Conservation (phyloP, 2,113 vertebrate genomes). For the Tursiops truncatus region DNA sequence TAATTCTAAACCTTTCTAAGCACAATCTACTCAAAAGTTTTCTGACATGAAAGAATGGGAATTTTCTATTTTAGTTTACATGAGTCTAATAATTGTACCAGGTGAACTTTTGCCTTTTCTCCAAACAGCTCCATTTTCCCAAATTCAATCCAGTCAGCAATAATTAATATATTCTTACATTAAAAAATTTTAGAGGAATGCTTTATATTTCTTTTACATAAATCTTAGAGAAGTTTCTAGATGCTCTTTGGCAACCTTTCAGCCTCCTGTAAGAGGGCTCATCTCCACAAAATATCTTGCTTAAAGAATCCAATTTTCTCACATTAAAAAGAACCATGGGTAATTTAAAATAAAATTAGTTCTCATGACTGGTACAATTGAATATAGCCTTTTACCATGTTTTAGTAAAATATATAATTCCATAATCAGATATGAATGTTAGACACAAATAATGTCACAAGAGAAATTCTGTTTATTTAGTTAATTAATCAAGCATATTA, state of each 20-base stretch:
- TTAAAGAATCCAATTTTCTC: conserved; percentile 30
- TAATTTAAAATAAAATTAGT: conserved; percentile 25
- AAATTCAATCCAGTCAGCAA: background rate
- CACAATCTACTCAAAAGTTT: background rate
- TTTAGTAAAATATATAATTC: background rate
- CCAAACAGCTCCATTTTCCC: background rate
- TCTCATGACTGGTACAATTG: conserved; percentile 19
- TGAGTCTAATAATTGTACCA: background rate
- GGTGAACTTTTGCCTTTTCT: background rate
- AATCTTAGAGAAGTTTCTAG: background rate
- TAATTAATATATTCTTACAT: background rate
- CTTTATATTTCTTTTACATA: background rate
- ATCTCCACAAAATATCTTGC: background rate
- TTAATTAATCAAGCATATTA: background rate
- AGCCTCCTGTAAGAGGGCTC: background rate
- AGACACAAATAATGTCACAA: background rate
- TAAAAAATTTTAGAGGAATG: background rate
- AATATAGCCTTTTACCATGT: background rate
- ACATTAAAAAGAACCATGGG: background rate
- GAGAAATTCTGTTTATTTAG: background rate
- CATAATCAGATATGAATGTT: background rate
- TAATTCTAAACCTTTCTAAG: background rate
- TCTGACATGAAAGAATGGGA: background rate
- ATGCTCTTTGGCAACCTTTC: background rate
- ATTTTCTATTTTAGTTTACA: background rate